phyloP scores from a whole-genome alignment of 2,797 vertebrate species.

The Arvicola amphibius region DNA sequence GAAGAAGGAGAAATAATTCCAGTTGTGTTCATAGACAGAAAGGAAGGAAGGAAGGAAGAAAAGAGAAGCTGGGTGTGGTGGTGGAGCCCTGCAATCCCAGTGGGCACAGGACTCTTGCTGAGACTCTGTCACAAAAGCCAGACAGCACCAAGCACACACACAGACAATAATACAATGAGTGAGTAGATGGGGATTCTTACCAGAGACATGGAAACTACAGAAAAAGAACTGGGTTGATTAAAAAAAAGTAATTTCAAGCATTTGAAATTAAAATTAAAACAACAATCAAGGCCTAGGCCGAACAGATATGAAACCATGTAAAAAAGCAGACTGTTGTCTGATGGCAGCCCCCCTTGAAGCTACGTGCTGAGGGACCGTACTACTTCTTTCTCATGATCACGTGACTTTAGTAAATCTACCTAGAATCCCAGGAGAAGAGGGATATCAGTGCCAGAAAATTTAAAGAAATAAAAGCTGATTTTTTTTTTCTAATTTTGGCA shows the following conservation, averaged over 20 bases:
- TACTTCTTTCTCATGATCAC: neutral
- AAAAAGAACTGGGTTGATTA: neutral
- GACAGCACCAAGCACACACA: neutral
- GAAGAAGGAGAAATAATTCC: neutral
- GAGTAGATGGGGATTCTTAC: neutral
- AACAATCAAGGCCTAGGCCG: neutral
- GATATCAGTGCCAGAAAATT: neutral
- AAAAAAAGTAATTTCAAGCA: neutral
- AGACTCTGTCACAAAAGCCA: neutral
- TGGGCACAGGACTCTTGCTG: neutral
- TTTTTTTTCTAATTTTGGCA: slow-evolving; percentile 36
- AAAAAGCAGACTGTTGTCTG: neutral
- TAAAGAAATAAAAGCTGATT: slow-evolving; percentile 27
- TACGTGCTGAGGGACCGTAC: neutral
- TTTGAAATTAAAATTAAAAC: slow-evolving; percentile 20
- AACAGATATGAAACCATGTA: neutral
- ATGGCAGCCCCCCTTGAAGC: slow-evolving; percentile 1
- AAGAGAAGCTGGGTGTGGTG: neutral
- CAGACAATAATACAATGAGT: neutral
- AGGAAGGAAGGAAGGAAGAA: no score
- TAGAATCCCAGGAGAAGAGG: neutral
- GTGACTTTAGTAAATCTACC: neutral
- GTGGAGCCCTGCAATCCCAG: neutral
- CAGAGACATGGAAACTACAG: neutral
- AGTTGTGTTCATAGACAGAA: neutral